Conservation (phyloP, 1,140 invertebrate genomes). For the Listronotus oregonensis region DNA sequence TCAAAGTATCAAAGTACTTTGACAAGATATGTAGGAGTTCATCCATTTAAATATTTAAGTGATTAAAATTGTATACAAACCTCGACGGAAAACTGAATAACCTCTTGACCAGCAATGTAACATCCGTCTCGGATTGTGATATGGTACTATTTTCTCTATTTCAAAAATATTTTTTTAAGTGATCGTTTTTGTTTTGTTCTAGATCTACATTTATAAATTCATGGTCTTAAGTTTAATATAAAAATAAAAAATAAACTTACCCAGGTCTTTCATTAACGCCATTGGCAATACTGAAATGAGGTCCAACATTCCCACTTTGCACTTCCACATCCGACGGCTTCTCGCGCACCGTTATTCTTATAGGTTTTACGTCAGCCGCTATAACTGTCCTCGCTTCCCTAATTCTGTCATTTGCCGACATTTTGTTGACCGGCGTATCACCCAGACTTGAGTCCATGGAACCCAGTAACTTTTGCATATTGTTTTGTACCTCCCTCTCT, state of each 20-base stretch:
- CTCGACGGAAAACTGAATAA: too few species aligned
- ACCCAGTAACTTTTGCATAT: conserved; percentile 42
- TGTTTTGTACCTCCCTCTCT: conserved; percentile 45
- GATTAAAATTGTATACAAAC: too few species aligned
- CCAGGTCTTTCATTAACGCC: conserved; percentile 49
- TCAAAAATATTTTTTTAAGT: too few species aligned
- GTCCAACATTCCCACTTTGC: conserved; percentile 52
- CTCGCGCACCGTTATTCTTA: conserved; percentile 52
- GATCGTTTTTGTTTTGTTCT: too few species aligned
- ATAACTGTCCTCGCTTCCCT: conserved; percentile 48
- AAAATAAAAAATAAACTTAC: conserved; percentile 45
- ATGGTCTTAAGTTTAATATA: too few species aligned
- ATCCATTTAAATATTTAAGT: too few species aligned
- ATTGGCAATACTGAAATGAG: conserved; percentile 49
- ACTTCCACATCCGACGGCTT: conserved; percentile 52
- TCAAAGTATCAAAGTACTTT: too few species aligned
- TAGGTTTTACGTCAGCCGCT: conserved; percentile 51
- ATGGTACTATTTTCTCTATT: too few species aligned
- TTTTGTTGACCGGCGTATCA: conserved; percentile 40
- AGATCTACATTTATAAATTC: not conserved
- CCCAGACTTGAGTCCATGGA: conserved; percentile 37
- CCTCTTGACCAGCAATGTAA: too few species aligned
- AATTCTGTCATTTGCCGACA: conserved; percentile 42
- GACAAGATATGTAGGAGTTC: too few species aligned
- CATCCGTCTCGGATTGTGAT: too few species aligned